These are phyloP conservation scores for Zygogramma bicolorata DNA, from an alignment of 2,888 invertebrate species.

Conservation along the genomic window DNA sequence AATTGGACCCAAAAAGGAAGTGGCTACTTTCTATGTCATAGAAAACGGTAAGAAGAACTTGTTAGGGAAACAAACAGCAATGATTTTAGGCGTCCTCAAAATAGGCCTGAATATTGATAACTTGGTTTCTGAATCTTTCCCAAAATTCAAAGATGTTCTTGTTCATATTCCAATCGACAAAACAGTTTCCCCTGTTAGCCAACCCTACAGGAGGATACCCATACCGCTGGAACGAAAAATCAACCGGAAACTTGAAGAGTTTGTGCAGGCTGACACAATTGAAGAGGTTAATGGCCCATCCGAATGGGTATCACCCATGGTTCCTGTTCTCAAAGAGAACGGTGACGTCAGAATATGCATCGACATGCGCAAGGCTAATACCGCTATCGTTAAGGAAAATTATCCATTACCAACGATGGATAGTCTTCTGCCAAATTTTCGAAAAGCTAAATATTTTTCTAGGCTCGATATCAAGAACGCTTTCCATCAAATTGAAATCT, in stretches of 20 bases:
- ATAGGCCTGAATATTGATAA: slow-evolving; percentile 15
- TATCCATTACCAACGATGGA: slow-evolving; percentile 50
- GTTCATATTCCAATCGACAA: slow-evolving; percentile 42
- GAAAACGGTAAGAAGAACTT: slow-evolving; percentile 34
- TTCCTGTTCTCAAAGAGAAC: slow-evolving; percentile 49
- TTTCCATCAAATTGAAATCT: slow-evolving; percentile 40
- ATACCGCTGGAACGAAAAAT: slow-evolving; percentile 38
- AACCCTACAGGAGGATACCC: slow-evolving; percentile 40
- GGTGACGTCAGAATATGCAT: slow-evolving; percentile 56
- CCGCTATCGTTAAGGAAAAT: slow-evolving; percentile 51
- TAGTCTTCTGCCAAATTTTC: slow-evolving; percentile 45
- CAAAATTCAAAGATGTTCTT: slow-evolving; percentile 18
- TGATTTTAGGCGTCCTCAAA: slow-evolving; percentile 32
- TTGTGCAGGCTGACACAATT: slow-evolving; percentile 54
- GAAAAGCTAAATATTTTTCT: slow-evolving; percentile 45
- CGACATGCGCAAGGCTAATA: slow-evolving; percentile 59
- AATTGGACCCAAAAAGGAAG: slow-evolving; percentile 24
- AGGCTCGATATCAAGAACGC: slow-evolving; percentile 35
- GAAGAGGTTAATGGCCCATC: slow-evolving; percentile 55
- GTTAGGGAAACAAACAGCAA: slow-evolving; percentile 35
- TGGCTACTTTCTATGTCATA: slow-evolving; percentile 40
- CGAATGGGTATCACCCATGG: slow-evolving; percentile 58
- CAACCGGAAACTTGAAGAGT: slow-evolving; percentile 44
- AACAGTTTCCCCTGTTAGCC: slow-evolving; percentile 35
- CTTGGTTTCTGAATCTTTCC: slow-evolving; percentile 20